Percentiles rank a stretch among this genome's conserved stretches.
These are phyloP conservation scores for Caenorhabditis virilis DNA, from an alignment of 2,888 invertebrate genomes.

Conservation along the genomic window DNA sequence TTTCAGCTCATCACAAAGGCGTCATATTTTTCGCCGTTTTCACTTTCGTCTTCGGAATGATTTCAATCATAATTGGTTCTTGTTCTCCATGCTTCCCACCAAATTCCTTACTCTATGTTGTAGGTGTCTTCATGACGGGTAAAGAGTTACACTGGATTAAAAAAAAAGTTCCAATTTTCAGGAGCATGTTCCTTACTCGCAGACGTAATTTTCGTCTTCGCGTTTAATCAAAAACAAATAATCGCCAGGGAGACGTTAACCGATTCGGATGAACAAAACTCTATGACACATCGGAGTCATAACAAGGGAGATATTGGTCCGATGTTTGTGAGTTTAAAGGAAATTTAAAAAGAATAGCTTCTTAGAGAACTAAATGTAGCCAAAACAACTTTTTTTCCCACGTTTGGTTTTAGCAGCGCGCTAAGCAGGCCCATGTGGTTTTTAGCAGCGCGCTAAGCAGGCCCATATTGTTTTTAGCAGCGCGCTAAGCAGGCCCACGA, in stretches of 20 bases:
- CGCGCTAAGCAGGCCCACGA: too few relatives aligned
- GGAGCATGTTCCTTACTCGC: slow-evolving; percentile 50
- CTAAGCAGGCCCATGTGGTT: too few relatives aligned
- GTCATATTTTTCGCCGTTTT: slow-evolving; percentile 57
- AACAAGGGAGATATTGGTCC: too few relatives aligned
- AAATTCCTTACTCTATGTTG: slow-evolving; percentile 52
- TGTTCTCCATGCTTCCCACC: slow-evolving; percentile 59
- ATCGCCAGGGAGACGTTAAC: background rate
- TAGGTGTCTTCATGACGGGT: slow-evolving; percentile 56
- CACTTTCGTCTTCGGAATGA: slow-evolving; percentile 52
- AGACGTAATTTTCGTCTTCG: slow-evolving; percentile 48
- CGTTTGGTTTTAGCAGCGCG: too few relatives aligned
- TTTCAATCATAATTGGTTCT: slow-evolving; percentile 45
- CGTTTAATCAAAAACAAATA: slow-evolving; percentile 33
- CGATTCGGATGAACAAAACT: background rate
- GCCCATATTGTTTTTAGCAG: too few relatives aligned
- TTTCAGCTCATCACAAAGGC: slow-evolving; percentile 58
- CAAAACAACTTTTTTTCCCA: too few relatives aligned
- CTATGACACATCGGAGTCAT: background rate
- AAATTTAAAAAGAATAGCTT: too few relatives aligned
- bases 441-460: too few relatives aligned
- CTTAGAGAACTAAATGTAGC: too few relatives aligned
- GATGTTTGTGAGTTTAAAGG: too few relatives aligned
- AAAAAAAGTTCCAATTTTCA: too few relatives aligned
- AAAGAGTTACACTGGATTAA: slow-evolving; percentile 3